These are phyloP conservation scores for Oxytorus armatus DNA, from an alignment of 2,888 invertebrate genomes.

Conservation along the genomic window DNA sequence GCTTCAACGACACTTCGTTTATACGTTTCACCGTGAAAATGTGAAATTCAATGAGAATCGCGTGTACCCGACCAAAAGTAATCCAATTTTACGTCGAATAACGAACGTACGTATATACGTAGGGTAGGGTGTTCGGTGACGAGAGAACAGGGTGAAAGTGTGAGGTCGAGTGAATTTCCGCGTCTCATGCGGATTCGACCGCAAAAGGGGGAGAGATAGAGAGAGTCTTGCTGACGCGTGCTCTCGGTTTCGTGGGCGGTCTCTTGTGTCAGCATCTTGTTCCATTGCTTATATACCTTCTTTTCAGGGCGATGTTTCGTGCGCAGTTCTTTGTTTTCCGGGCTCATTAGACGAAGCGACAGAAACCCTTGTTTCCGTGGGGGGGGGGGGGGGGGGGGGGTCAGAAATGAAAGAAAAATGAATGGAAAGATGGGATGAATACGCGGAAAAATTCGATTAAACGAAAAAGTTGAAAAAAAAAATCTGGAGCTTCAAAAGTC, in stretches of 20 bases:
- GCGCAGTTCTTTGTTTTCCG: background rate
- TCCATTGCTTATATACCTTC: conserved; percentile 29
- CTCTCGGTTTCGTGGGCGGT: conserved; percentile 61
- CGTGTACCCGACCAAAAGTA: too few species aligned
- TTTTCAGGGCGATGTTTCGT: conserved; percentile 29
- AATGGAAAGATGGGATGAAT: background rate
- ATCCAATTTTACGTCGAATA: too few species aligned
- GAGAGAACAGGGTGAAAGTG: background rate
- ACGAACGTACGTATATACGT: too few species aligned
- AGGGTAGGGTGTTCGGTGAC: background rate
- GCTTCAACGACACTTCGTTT: too few species aligned
- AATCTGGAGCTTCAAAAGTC: background rate
- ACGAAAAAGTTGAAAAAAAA: background rate
- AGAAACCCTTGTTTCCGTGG: background rate
- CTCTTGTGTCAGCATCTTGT: conserved; percentile 57
- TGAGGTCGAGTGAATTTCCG: conserved; percentile 61
- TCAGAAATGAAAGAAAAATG: too few species aligned
- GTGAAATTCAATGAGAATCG: too few species aligned
- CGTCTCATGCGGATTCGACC: conserved; percentile 48
- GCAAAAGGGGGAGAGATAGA: conserved; percentile 5
- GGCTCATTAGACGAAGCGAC: conserved; percentile 3
- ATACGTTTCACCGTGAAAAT: too few species aligned
- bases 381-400: too few species aligned
- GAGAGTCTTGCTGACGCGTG: conserved; percentile 64
- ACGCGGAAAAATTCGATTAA: background rate